Conservation (phyloP, 2,113 vertebrate genomes). For the Phainopepla nitens region DNA sequence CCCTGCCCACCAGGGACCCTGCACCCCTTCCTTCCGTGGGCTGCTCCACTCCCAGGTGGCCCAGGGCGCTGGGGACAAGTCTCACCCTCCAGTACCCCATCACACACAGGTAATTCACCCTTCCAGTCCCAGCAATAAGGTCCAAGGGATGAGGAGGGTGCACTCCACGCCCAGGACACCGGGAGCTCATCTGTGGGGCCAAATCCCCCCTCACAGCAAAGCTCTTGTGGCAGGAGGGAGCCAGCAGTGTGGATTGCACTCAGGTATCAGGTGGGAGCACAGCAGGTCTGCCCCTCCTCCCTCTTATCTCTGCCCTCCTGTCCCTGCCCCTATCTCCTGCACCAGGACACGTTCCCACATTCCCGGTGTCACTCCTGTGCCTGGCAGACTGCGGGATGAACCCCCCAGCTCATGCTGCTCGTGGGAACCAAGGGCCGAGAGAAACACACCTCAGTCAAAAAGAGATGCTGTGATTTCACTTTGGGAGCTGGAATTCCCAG, state of each 20-base stretch:
- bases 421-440: neutral
- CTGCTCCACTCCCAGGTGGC: neutral
- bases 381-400: neutral
- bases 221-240: neutral
- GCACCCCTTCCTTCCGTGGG: neutral
- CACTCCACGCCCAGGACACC: neutral
- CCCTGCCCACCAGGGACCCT: neutral
- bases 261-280: neutral
- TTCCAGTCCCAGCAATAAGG: neutral
- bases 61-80: neutral
- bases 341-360: neutral
- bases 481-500: neutral
- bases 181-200: too few relatives aligned
- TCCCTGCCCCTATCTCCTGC: neutral
- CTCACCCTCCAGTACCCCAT: too few relatives aligned
- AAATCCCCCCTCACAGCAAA: neutral
- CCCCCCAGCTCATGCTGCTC: neutral
- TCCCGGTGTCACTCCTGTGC: neutral
- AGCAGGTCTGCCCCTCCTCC: neutral
- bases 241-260: neutral
- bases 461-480: neutral
- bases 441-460: neutral
- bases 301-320: neutral
- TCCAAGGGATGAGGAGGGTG: neutral
- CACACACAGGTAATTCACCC: neutral